Evolutionary conservation across 2,888 invertebrate genomes (phyloP).

Genomic region (Catonia carolina): DNA sequence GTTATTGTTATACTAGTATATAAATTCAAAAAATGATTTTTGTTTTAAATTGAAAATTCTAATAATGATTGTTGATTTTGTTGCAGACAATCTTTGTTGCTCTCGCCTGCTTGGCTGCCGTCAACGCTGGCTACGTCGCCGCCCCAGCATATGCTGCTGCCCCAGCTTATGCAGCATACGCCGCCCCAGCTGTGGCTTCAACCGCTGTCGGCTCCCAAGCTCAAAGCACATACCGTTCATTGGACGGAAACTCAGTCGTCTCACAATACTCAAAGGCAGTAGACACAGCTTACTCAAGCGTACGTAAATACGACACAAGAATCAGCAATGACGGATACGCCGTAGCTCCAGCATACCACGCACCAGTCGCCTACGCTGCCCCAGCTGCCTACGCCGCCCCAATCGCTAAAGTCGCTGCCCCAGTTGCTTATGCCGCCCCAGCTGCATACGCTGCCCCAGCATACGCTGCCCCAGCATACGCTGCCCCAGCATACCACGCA

Average conservation of each 20-base stretch:
- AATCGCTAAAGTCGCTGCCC: conserved; percentile 31
- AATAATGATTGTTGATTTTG: too few relatives aligned
- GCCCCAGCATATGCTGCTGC: conserved; percentile 26
- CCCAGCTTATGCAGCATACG: background rate
- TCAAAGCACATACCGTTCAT: conserved; percentile 52
- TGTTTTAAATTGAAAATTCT: too few relatives aligned
- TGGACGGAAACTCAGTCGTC: conserved; percentile 50
- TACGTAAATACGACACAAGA: conserved; percentile 53
- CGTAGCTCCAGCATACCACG: conserved; percentile 39
- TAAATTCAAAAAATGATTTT: too few relatives aligned
- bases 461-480: conserved; percentile 28
- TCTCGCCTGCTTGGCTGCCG: too few relatives aligned
- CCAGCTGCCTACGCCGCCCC: conserved; percentile 24
- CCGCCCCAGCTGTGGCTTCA: conserved; percentile 26
- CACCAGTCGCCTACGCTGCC: too few relatives aligned
- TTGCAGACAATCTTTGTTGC: too few relatives aligned
- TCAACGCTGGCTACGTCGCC: conserved; percentile 7
- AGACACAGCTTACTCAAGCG: conserved; percentile 54
- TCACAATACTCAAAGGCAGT: conserved; percentile 53
- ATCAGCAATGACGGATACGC: conserved; percentile 51
- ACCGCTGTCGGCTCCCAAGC: conserved; percentile 43
- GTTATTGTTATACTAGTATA: too few relatives aligned
- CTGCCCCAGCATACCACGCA: conserved; percentile 27
- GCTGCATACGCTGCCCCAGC: conserved; percentile 20
- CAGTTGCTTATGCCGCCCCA: conserved; percentile 22